phyloP scores from a whole-genome alignment of 2,888 invertebrate species.

The Platycheirus rosarum region DNA sequence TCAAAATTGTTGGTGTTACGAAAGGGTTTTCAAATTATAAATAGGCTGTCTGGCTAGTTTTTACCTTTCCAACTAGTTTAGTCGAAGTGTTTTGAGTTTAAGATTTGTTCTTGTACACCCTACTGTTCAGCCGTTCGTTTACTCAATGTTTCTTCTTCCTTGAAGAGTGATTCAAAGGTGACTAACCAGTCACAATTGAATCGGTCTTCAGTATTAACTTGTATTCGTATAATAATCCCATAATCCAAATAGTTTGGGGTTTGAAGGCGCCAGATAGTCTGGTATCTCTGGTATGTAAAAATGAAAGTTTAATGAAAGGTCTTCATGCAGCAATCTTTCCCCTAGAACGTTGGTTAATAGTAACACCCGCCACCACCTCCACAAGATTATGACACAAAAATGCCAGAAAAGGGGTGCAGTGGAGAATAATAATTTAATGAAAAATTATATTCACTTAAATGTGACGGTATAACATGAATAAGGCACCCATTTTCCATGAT shows the following conservation, averaged over 20 bases:
- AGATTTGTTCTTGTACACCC: background rate
- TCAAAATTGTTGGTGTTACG: too few species aligned
- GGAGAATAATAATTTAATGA: constrained; percentile 70
- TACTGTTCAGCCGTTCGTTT: background rate
- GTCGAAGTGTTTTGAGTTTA: too few species aligned
- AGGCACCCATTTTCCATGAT: constrained; percentile 62
- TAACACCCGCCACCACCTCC: constrained; percentile 16
- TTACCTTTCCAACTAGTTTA: too few species aligned
- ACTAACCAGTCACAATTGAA: constrained; percentile 48
- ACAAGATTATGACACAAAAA: constrained; percentile 57
- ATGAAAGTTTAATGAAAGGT: constrained; percentile 64
- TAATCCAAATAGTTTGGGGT: constrained; percentile 1
- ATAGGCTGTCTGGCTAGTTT: too few species aligned
- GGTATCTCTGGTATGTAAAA: constrained; percentile 29
- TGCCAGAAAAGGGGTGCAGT: constrained; percentile 56
- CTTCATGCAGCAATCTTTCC: constrained; percentile 12
- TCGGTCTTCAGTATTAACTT: constrained; percentile 54
- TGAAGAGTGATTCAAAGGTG: constrained; percentile 13
- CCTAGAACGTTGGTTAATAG: background rate
- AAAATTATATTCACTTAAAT: constrained; percentile 63
- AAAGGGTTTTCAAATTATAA: too few species aligned
- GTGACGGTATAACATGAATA: constrained; percentile 51
- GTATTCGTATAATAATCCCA: constrained; percentile 1
- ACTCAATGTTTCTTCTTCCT: background rate
- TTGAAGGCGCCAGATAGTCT: background rate